Evolutionary conservation across 92 coral and sea anemone genomes (phyloP).

Genomic region (Bergia sp.): DNA sequence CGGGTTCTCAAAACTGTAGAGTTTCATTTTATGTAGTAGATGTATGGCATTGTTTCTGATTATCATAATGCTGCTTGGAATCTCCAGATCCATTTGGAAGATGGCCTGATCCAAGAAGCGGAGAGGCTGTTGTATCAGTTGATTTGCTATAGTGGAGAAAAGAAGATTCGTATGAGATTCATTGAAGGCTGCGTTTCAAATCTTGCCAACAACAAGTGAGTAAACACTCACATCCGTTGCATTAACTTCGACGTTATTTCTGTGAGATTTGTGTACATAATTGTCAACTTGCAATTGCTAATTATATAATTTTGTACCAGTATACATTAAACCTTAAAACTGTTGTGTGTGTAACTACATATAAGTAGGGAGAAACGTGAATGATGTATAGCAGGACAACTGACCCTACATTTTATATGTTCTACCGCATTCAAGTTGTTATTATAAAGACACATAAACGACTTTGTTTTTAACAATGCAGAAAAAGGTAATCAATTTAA

Average conservation of each 20-base stretch:
- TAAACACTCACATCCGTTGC: neutral
- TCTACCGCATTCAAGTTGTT: too few relatives aligned
- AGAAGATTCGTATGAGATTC: slow-evolving; percentile 91
- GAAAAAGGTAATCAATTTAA: too few relatives aligned
- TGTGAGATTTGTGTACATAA: neutral
- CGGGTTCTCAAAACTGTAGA: neutral
- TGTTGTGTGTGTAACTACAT: neutral
- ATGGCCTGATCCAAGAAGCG: slow-evolving; percentile 94
- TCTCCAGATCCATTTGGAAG: slow-evolving; percentile 84
- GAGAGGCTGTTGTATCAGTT: slow-evolving; percentile 95
- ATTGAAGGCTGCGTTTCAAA: slow-evolving; percentile 94
- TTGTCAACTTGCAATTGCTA: neutral
- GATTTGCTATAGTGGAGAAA: slow-evolving; percentile 96
- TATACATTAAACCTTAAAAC: neutral
- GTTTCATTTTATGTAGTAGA: too few relatives aligned
- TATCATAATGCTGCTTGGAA: neutral
- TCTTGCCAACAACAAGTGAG: slow-evolving; percentile 90
- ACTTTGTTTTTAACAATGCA: too few relatives aligned
- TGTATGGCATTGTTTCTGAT: neutral
- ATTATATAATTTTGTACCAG: neutral
- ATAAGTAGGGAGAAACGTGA: too few relatives aligned
- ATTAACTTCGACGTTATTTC: too few relatives aligned
- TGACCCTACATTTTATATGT: too few relatives aligned
- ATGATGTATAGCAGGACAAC: too few relatives aligned
- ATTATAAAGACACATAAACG: too few relatives aligned